Percentiles rank a stretch among this genome's conserved stretches.
These are phyloP conservation scores for Dusona sp. DNA, from an alignment of 2,888 invertebrate species.

Conservation along the genomic window DNA sequence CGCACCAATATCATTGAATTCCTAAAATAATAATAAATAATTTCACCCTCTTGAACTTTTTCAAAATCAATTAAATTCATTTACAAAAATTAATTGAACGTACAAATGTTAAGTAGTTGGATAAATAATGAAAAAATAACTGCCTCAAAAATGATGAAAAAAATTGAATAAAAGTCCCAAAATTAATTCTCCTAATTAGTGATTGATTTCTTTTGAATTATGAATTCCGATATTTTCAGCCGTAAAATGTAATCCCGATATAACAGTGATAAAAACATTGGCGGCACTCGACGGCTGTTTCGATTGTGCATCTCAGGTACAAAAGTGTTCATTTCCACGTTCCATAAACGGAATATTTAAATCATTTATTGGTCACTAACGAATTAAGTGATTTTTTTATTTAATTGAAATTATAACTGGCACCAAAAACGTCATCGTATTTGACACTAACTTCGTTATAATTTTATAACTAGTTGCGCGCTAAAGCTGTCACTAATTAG, in stretches of 20 bases:
- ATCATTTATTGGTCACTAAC: too few relatives aligned
- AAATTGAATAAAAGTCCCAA: neutral
- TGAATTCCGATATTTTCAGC: slow-evolving; percentile 81
- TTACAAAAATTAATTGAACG: neutral
- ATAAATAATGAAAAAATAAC: too few relatives aligned
- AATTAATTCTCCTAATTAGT: too few relatives aligned
- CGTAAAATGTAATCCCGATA: slow-evolving; percentile 88
- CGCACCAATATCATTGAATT: slow-evolving; percentile 76
- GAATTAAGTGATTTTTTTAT: too few relatives aligned
- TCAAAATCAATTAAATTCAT: neutral
- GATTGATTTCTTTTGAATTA: neutral
- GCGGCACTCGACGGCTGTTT: slow-evolving; percentile 87
- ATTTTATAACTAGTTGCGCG: too few relatives aligned
- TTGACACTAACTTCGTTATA: too few relatives aligned
- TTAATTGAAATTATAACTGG: too few relatives aligned
- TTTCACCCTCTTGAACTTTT: neutral
- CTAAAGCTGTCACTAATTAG: too few relatives aligned
- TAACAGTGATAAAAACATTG: slow-evolving; percentile 83
- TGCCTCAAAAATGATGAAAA: neutral
- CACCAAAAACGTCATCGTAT: too few relatives aligned
- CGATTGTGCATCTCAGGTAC: slow-evolving; percentile 87
- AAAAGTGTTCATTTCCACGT: neutral
- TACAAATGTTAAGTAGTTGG: too few relatives aligned
- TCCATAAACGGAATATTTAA: neutral
- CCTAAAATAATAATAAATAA: slow-evolving; percentile 80